Evolutionary conservation across 2,113 vertebrate species (phyloP).

Genomic region (Hepsetus odoe): DNA sequence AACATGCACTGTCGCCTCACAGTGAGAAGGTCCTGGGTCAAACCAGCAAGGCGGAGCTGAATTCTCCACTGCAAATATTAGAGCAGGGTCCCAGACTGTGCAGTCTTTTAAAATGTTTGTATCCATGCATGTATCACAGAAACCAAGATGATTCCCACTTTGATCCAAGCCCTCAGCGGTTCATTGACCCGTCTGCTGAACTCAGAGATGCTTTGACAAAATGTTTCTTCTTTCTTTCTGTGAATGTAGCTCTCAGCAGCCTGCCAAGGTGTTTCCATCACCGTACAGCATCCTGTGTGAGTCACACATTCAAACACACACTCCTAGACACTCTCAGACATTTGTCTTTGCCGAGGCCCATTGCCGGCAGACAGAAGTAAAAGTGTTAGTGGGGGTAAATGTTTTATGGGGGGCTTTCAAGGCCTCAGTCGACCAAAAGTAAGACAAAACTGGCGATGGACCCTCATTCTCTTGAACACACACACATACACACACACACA

Average conservation of each 20-base stretch:
- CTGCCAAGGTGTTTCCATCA: not conserved
- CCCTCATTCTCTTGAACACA: slow-evolving; percentile 54
- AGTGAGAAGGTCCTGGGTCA: too few relatives aligned
- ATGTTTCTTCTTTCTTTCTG: not conserved
- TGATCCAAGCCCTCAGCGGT: not conserved
- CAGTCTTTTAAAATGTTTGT: not conserved
- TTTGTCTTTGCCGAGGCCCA: not conserved
- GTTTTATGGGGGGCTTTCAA: not conserved
- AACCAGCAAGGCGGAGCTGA: too few relatives aligned
- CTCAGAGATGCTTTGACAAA: not conserved
- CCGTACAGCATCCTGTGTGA: not conserved
- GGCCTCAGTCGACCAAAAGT: not conserved
- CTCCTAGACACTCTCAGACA: not conserved
- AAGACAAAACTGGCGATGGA: not conserved
- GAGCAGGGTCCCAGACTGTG: too few relatives aligned
- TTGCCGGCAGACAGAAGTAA: not conserved
- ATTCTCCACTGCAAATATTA: too few relatives aligned
- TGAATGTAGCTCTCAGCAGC: not conserved
- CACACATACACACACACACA: slow-evolving; percentile 63
- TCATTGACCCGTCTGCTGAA: not conserved
- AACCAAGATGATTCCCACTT: not conserved
- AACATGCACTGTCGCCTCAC: too few relatives aligned
- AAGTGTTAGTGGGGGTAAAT: not conserved
- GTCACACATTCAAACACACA: not conserved
- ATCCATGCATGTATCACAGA: too few relatives aligned